A percentile compares a stretch with the other conserved stretches of the same genome.
Evolutionary conservation across 1,140 invertebrate species (phyloP).

Genomic region (Drosophila nannoptera): DNA sequence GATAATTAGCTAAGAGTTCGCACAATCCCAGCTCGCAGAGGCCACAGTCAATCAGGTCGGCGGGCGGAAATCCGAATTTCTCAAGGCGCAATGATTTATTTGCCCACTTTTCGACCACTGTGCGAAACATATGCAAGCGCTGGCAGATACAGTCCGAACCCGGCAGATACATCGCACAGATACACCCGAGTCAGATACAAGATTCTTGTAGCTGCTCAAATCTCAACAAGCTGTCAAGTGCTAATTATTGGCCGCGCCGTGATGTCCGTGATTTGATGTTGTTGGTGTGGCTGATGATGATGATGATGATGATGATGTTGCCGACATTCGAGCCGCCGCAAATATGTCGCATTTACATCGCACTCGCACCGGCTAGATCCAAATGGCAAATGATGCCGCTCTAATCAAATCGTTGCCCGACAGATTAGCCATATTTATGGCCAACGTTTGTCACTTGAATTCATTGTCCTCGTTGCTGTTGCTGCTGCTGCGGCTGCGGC

Average conservation of each 20-base stretch:
- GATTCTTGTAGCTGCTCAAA: constrained; percentile 13
- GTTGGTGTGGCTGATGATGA: constrained; percentile 6
- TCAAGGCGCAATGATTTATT: constrained; percentile 47
- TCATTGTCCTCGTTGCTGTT: constrained; percentile 24
- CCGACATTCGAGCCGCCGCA: constrained; percentile 49
- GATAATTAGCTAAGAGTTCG: no score
- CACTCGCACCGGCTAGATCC: constrained; percentile 8
- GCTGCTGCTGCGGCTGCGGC: constrained; percentile 3
- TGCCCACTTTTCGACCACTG: constrained; percentile 14
- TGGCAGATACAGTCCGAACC: background rate
- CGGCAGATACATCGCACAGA: constrained; percentile 4
- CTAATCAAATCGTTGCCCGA: constrained; percentile 72
- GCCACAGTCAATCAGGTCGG: no score
- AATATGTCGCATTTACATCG: constrained; percentile 47
- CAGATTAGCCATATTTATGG: constrained; percentile 72
- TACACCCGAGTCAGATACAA: constrained; percentile 3
- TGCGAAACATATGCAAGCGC: background rate
- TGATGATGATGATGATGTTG: constrained; percentile 52
- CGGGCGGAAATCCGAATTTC: constrained; percentile 29
- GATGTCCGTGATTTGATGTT: constrained; percentile 15
- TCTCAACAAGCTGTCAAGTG: constrained; percentile 44
- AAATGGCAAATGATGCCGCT: constrained; percentile 22
- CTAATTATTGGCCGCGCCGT: constrained; percentile 52
- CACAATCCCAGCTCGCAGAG: no score
- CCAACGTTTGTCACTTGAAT: constrained; percentile 43